Base-by-base conservation (phyloP, 2,797 vertebrate genomes). In the Megaceryle alcyon region DNA sequence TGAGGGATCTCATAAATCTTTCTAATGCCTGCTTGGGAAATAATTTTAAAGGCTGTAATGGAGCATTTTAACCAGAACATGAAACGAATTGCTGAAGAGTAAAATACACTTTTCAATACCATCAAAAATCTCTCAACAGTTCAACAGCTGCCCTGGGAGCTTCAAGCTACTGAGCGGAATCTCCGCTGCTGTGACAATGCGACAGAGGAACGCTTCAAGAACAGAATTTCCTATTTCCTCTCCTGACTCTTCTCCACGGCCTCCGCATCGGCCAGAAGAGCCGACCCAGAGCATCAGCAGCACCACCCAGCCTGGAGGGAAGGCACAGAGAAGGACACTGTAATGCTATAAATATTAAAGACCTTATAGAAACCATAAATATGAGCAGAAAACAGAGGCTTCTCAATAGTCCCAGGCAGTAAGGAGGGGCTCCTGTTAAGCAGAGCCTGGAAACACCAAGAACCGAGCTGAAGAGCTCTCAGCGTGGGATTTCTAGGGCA, bases 231-330 rank as follows among this genome's bases (percentile, higher is more conserved):
- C 29, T 73, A 11, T 35, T 82, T 93, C 39, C 28, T 48, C 43
- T 56, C 33, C 43, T 22, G 14, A 64, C 54, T 90, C 31, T 70
- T 77, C n/a, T 66, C 35, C 48, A 29, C 0, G 1, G 56, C 43
- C 28, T 44, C 59, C 41, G 8, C 2, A 6, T 29, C 0, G 0
- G 29, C 31, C 3, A 0, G 8, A 16, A 88, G 5, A 79, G 21
- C 15, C 23, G 49, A 31, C 18, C 25, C 48, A n/a, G 39, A 59
- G 33, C 56, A 95, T 7, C 53, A 83, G 18, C 48, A 69, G 10
- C 48, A 66, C 19, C 37, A 71, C 35, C 18, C 59, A 39, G 22
- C 16, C 54, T 26, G 37, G 17, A 51, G 21, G 16, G 46, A 84
- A 77, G 49, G 49, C 71, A 87, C 10, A 26, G 56, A 64, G 60